phyloP scores from a whole-genome alignment of 2,888 invertebrate species.

The Agrypnus murinus region DNA sequence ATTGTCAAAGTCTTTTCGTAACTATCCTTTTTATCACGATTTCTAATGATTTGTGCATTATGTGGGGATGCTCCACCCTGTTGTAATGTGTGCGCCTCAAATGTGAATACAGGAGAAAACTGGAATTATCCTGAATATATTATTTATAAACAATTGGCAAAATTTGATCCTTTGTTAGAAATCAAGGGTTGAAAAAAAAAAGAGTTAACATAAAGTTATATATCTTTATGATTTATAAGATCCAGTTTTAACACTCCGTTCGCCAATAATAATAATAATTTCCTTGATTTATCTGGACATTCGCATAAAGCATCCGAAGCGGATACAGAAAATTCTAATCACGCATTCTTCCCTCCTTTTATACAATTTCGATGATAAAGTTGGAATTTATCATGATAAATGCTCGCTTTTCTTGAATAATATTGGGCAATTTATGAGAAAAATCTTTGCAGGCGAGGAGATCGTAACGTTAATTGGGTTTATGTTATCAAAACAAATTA shows the following conservation, averaged over 20 bases:
- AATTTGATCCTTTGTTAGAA: no score
- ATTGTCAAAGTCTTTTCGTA: no score
- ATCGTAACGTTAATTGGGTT: not conserved
- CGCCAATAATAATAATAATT: no score
- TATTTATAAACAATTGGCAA: no score
- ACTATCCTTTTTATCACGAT: no score
- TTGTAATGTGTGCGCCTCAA: no score
- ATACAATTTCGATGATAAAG: slow-evolving; percentile 2
- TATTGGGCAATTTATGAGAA: not conserved
- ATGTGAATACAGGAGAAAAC: no score
- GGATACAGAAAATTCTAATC: slow-evolving; percentile 3
- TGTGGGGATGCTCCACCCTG: no score
- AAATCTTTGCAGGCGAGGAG: not conserved
- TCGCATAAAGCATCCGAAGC: not conserved
- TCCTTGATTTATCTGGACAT: not conserved
- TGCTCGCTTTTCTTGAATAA: not conserved
- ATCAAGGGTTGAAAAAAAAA: no score
- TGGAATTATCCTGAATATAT: no score
- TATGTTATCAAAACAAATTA: not conserved
- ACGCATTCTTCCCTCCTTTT: not conserved
- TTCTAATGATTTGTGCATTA: no score
- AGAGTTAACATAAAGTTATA: not conserved
- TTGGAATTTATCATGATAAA: slow-evolving; percentile 8
- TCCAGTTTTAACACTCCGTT: not conserved
- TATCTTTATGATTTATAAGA: not conserved